Conservation (phyloP, 1,140 invertebrate species). For the Microvelia longipes region DNA sequence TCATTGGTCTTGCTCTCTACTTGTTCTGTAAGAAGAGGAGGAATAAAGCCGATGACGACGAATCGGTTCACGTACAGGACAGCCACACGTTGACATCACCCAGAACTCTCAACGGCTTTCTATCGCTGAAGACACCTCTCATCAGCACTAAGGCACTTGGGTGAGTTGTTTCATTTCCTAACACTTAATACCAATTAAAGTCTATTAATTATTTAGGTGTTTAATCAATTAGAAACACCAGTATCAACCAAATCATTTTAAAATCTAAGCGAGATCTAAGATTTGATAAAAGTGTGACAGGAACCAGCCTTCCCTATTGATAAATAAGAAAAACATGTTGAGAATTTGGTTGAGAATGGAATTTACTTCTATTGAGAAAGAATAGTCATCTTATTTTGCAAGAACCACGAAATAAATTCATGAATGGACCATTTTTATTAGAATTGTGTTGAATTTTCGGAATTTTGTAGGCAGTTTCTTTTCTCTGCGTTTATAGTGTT, state of each 20-base stretch:
- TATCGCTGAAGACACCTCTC: constrained; percentile 59
- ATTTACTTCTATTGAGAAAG: no score
- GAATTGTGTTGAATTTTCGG: no score
- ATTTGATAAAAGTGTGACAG: no score
- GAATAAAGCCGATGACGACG: constrained; percentile 26
- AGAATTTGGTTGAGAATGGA: no score
- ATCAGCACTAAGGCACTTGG: constrained; percentile 47
- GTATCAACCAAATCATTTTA: background rate
- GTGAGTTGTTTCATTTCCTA: constrained; percentile 31
- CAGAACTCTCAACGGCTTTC: constrained; percentile 44
- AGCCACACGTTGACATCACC: constrained; percentile 11
- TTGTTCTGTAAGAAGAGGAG: constrained; percentile 30
- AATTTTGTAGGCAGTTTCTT: no score
- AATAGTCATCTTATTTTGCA: no score
- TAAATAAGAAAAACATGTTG: no score
- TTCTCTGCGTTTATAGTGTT: no score
- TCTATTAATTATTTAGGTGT: background rate
- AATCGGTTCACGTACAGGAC: constrained; percentile 19
- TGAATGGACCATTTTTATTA: no score
- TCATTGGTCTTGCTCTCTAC: constrained; percentile 31
- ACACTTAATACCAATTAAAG: background rate
- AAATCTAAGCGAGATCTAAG: no score
- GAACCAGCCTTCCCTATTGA: no score
- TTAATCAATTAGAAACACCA: background rate
- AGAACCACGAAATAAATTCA: no score